Conservation (phyloP, 1,140 invertebrate genomes). For the Bombus difficillimus region DNA sequence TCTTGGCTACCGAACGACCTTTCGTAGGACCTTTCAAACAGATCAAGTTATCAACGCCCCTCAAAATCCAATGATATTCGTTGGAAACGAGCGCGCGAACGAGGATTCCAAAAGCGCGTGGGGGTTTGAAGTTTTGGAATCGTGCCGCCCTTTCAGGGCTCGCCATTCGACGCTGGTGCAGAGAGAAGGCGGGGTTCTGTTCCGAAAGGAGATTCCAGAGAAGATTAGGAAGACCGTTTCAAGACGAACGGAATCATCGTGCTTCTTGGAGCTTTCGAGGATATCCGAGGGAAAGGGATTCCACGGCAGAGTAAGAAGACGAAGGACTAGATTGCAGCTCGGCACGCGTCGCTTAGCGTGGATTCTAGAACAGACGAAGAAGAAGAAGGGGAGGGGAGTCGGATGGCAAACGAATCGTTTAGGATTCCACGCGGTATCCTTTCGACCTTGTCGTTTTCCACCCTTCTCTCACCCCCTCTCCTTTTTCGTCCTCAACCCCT, state of each 20-base stretch:
- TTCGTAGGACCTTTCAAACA: not conserved
- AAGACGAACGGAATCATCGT: conserved; percentile 67
- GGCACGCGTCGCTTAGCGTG: conserved; percentile 70
- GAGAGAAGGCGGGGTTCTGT: not conserved
- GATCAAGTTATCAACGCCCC: not conserved
- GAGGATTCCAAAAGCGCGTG: not conserved
- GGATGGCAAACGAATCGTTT: conserved; percentile 68
- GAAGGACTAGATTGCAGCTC: conserved; percentile 63
- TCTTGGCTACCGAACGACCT: not conserved
- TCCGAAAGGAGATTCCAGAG: conserved; percentile 63
- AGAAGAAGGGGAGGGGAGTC: not conserved
- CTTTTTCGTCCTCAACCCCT: not conserved
- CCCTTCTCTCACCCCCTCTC: not conserved
- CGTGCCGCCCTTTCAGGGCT: conserved; percentile 11
- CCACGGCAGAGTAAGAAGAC: conserved; percentile 32
- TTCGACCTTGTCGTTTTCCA: conserved; percentile 41
- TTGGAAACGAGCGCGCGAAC: not conserved
- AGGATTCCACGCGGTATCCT: conserved; percentile 52
- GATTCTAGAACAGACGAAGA: conserved; percentile 49
- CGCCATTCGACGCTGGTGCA: not conserved
- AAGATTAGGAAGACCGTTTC: conserved; percentile 67
- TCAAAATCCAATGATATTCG: conserved; percentile 5
- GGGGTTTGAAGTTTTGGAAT: conserved; percentile 19
- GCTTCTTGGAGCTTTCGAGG: conserved; percentile 55
- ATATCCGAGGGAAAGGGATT: conserved; percentile 60